Base-by-base conservation (phyloP, 53 echinoderm and acorn worm genomes). In the Echinometra lucunter region DNA sequence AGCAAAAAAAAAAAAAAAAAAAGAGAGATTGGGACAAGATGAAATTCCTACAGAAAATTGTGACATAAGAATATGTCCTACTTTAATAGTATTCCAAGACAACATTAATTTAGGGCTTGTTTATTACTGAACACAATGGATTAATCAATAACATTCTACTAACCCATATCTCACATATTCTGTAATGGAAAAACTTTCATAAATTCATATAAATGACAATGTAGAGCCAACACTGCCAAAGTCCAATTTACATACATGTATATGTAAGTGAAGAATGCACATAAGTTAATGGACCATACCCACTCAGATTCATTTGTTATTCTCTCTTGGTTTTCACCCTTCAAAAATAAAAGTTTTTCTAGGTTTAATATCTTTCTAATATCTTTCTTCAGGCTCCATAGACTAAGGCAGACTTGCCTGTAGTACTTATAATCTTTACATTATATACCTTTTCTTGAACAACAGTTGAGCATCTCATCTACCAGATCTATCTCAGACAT, bases 181-280 rank as follows among this genome's bases (percentile, higher is more conserved):
- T 66, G 66, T 66, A 66, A 66, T 66, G 66, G 66, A 66, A 66
- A 66, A 66, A 66, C 66, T 66, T 66, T 66, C 66, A 66, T 66
- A 66, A 66, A 66, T 66, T 66, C 66, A 66, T 66, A 66, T 66
- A 66, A 66, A 66, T 66, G 66, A 66, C 66, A 66, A 66, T 66
- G 66, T 66, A 66, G 66, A 66, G 66, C 66, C 66, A 66, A 66
- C 66, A 66, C 66, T 66, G 66, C 66, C 66, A 66, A 66, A 66
- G 66, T 66, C 66, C 66, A 66, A 66, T 66, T 66, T 66, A 66
- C 66, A 66, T 66, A 66, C 66, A 66, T 66, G 66, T 66, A 66
- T 19, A 66, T 66, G 66, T 66, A 66, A 66, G 66, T 66, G 66
- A 66, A 66, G 66, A 66, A 66, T 66, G 66, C 66, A 66, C 66